A percentile compares a stretch with the other conserved stretches of the same genome.
Conservation (phyloP, 1,140 invertebrate genomes). For the Neuroterus valhalla region DNA sequence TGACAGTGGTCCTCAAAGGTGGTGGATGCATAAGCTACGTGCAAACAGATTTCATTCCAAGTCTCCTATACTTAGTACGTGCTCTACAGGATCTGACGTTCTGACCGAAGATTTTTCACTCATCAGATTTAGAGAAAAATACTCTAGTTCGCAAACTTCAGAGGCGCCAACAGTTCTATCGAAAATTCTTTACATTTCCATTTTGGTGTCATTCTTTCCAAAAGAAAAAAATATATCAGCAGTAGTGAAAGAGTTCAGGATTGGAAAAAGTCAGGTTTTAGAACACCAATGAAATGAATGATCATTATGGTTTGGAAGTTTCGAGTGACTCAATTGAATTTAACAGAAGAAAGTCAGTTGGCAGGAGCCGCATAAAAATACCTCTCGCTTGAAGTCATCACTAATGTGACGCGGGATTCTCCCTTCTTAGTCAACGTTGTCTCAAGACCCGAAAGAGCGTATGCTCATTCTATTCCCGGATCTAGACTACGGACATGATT, state of each 20-base stretch:
- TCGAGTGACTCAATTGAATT: conserved; percentile 10
- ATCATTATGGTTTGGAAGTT: background rate
- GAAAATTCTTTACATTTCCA: too few species aligned
- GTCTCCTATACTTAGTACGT: background rate
- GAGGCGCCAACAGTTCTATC: too few species aligned
- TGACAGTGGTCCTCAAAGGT: conserved; percentile 58
- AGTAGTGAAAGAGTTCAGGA: background rate
- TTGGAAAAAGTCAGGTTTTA: background rate
- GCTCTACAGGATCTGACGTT: conserved; percentile 1
- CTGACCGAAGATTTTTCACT: background rate
- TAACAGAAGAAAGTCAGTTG: conserved; percentile 10
- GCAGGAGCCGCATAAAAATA: conserved; percentile 11
- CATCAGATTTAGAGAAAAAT: background rate
- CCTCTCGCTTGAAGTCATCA: conserved; percentile 19
- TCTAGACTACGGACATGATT: conserved; percentile 53
- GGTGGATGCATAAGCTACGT: conserved; percentile 59
- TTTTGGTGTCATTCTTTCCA: background rate
- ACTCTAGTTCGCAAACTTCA: too few species aligned
- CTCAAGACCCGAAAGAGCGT: conserved; percentile 48
- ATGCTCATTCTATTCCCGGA: conserved; percentile 52
- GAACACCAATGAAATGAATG: background rate
- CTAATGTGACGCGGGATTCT: conserved; percentile 15
- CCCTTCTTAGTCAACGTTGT: conserved; percentile 41
- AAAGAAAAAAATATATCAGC: background rate
- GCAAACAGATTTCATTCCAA: conserved; percentile 62